Evolutionary conservation across 2,797 vertebrate genomes (phyloP).

Genomic region (Tragelaphus oryx): DNA sequence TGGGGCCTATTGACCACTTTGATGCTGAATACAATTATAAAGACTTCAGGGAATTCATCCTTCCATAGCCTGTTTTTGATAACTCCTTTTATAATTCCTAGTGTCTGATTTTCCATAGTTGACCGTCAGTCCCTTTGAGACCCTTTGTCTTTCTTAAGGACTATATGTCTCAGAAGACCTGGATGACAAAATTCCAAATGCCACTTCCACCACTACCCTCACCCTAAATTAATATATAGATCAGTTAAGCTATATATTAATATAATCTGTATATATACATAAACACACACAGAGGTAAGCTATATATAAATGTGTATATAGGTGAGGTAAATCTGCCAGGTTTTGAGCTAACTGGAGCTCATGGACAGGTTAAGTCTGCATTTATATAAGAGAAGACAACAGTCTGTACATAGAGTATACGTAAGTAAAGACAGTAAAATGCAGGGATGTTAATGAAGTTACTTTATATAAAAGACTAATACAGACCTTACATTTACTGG

Average conservation of each 20-base stretch:
- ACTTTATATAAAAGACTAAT: neutral
- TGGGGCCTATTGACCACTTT: neutral
- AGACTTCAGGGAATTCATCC: neutral
- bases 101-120: neutral
- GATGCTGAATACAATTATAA: neutral
- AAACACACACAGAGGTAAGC: neutral
- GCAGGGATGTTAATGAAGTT: neutral
- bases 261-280: neutral
- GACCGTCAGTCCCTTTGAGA: neutral
- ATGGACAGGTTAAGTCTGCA: neutral
- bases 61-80: neutral
- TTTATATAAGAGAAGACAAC: neutral
- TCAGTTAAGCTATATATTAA: neutral
- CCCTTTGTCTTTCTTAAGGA: neutral
- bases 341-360: neutral
- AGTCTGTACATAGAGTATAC: neutral
- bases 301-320: neutral
- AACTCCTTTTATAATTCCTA: neutral
- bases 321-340: neutral
- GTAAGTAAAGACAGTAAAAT: neutral
- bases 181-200: conserved; percentile 7
- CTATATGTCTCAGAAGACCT: neutral
- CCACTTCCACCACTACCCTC: neutral
- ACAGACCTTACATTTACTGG: neutral
- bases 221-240: neutral